phyloP scores from a whole-genome alignment of 2,888 invertebrate genomes.

The Busseola fusca region DNA sequence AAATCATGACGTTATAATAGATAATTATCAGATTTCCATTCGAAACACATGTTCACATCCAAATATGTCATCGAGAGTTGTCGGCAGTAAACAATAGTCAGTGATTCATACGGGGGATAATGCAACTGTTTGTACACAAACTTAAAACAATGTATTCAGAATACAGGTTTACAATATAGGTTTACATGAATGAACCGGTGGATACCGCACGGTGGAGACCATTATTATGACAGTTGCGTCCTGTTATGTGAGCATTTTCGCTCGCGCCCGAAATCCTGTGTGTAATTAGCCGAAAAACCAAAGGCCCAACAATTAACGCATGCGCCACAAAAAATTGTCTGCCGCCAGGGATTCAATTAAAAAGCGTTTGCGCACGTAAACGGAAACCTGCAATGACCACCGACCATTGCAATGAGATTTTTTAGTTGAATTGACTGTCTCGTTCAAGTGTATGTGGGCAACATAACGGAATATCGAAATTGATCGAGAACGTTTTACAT shows the following conservation, averaged over 20 bases:
- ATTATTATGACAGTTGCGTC: constrained; percentile 58
- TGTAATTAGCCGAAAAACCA: constrained; percentile 71
- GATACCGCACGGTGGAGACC: constrained; percentile 19
- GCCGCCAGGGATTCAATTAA: constrained; percentile 76
- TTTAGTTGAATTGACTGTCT: constrained; percentile 54
- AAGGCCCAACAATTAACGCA: constrained; percentile 68
- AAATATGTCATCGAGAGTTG: constrained; percentile 72
- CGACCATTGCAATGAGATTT: constrained; percentile 62
- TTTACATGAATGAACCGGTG: constrained; percentile 26
- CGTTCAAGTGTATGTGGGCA: constrained; percentile 50
- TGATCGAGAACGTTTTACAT: constrained; percentile 54
- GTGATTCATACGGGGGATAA: constrained; percentile 77
- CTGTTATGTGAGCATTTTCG: constrained; percentile 61
- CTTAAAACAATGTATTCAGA: constrained; percentile 67
- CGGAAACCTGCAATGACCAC: constrained; percentile 72
- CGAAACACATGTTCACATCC: constrained; percentile 65
- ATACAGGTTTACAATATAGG: constrained; percentile 36
- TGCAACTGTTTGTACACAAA: constrained; percentile 73
- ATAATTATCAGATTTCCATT: constrained; percentile 64
- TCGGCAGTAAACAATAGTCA: constrained; percentile 75
- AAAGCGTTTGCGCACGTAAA: constrained; percentile 72
- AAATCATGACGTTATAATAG: constrained; percentile 58
- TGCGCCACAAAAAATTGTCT: constrained; percentile 62
- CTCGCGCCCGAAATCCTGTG: constrained; percentile 56
- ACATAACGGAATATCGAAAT: constrained; percentile 60